Conservation (phyloP, 2,797 vertebrate species). For the Rhinichthys osculus region DNA sequence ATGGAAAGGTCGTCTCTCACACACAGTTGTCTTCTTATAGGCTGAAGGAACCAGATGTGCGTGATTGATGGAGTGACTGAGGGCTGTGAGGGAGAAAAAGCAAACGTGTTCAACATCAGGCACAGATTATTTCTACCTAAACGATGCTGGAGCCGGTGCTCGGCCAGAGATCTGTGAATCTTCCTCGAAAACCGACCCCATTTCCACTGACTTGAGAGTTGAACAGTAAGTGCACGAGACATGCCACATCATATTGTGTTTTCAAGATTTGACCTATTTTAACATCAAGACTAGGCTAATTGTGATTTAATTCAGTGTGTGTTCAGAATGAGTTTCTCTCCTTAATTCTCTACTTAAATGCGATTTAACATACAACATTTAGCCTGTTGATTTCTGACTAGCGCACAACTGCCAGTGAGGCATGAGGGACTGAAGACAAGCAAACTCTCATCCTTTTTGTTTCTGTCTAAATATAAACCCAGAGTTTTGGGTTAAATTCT, state of each 20-base stretch:
- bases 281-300: background rate
- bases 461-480: constrained; percentile 24
- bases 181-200: background rate
- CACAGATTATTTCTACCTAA: constrained; percentile 63
- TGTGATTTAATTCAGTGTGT: background rate
- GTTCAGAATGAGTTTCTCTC: background rate
- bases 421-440: background rate
- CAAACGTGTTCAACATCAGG: constrained; percentile 72
- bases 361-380: background rate
- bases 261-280: background rate
- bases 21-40: constrained; percentile 36
- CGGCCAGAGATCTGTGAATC: background rate
- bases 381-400: background rate
- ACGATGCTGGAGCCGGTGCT: background rate
- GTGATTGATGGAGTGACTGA: constrained; percentile 76
- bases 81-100: constrained; percentile 64
- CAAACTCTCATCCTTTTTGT: background rate
- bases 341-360: background rate
- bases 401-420: background rate
- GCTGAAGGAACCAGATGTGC: constrained; percentile 71
- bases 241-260: background rate
- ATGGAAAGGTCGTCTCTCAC: constrained; percentile 14
- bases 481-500: constrained; percentile 21
- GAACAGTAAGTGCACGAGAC: background rate
- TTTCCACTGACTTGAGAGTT: background rate